A percentile compares a stretch with the other conserved stretches of the same genome.
These are phyloP conservation scores for Varecia variegata DNA, from an alignment of 2,797 vertebrate species.

Conservation along the genomic window DNA sequence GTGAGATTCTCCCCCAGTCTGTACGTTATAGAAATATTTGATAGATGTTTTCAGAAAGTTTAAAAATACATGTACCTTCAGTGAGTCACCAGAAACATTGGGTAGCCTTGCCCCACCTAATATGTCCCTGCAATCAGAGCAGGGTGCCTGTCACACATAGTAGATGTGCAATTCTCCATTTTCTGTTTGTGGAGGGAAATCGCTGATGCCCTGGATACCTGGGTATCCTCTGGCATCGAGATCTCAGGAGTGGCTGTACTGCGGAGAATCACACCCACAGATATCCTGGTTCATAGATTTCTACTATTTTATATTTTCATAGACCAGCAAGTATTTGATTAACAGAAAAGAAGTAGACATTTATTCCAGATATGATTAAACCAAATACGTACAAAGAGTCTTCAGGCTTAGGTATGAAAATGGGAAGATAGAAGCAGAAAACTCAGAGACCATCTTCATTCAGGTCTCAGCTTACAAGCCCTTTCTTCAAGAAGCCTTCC, in stretches of 20 bases:
- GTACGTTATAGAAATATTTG: neutral
- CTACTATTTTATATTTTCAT: neutral
- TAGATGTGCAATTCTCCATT: fast-evolving
- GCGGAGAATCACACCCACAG: neutral
- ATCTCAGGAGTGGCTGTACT: neutral
- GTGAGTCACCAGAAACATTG: neutral
- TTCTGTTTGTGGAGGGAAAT: neutral
- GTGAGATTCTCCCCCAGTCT: no score
- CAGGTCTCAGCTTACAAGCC: neutral
- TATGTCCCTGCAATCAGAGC: neutral
- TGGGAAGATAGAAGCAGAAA: neutral
- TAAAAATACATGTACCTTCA: neutral
- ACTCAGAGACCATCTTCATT: neutral
- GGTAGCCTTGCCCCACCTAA: neutral
- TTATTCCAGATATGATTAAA: neutral
- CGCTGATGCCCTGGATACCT: fast-evolving
- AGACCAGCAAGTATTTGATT: neutral
- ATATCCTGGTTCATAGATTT: neutral
- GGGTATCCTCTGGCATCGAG: fast-evolving
- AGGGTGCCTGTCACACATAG: fast-evolving
- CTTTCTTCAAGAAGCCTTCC: neutral
- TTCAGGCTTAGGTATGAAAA: neutral
- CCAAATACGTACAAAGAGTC: neutral
- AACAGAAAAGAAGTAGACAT: neutral
- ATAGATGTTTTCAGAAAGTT: neutral